Base-by-base conservation (phyloP, 35 echinoderm and acorn worm genomes). In the Ptychodera flava region DNA sequence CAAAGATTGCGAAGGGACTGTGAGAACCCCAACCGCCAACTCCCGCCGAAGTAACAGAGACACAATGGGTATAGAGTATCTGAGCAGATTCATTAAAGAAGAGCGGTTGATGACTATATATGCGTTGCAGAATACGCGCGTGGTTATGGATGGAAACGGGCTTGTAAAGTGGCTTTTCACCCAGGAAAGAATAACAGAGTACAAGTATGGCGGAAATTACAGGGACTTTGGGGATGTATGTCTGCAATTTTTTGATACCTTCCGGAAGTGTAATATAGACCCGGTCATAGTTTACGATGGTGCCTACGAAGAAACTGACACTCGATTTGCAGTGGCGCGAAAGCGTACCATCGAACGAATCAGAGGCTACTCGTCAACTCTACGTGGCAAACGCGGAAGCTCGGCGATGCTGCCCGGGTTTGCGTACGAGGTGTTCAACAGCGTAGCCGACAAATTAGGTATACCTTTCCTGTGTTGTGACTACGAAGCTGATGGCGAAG, bases 401-500 rank as follows among this genome's bases (percentile, higher is more conserved):
- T 85, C 86, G 30, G 35, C 78, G 38, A 16, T 94, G 32, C 79
- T 94, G 38, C 88, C 96, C 30, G 52, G 82, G 16, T 82, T 94
- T 53, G 78, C 79, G 33, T 28, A 35, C 1, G 35, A 86, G 36
- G 87, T 94, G 0, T 86, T 92, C 0, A 90, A 83, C 81, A 86
- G 94, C 34, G 93, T 91, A 27, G 16, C 94, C 2, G 78, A 80
- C 1, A 93, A 94, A 80, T 32, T 90, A 34, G 52, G 77, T 2
- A 77, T 99, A 33, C 84, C 82, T 16, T 99, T 88, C 87, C 88
- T 79, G 35, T 85, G 86, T 37, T 85, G 88, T 90, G 88, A 99
- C 77, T 99, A 94, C 94, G 96, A 99, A 86, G 96, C 96, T 0
- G 96, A 99, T 83, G 83, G 88, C 33, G 96, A 99, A 33, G 90